Evolutionary conservation across 2,797 vertebrate genomes (phyloP).

Genomic region (Rhinella marina): DNA sequence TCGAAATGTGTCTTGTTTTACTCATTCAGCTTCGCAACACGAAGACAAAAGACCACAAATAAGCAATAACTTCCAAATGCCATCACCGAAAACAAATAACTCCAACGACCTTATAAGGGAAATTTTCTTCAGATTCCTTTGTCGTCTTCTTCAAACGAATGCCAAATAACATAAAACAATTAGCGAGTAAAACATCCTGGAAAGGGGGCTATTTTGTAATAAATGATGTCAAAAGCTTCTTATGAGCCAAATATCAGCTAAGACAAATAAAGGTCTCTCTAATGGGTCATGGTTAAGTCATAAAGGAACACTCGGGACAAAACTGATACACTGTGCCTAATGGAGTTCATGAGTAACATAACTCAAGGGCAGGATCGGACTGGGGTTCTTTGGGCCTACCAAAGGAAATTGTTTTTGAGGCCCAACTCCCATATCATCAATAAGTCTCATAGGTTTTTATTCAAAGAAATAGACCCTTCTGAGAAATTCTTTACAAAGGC

Average conservation of each 20-base stretch:
- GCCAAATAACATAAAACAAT: conserved; percentile 40
- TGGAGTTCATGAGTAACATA: not conserved
- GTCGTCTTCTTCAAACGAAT: conserved; percentile 21
- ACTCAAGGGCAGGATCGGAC: too few species aligned
- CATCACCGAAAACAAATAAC: conserved; percentile 31
- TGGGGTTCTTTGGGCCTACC: too few species aligned
- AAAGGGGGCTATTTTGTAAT: conserved; percentile 15
- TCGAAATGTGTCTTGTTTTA: conserved; percentile 55
- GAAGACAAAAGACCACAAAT: conserved; percentile 41
- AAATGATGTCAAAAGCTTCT: not conserved
- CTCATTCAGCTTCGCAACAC: conserved; percentile 52
- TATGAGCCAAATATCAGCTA: not conserved
- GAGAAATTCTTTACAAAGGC: too few species aligned
- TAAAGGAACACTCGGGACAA: not conserved
- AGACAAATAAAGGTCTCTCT: not conserved
- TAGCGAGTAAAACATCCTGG: conserved; percentile 4
- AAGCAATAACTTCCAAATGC: conserved; percentile 48
- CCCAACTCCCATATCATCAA: too few species aligned
- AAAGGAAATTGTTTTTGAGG: too few species aligned
- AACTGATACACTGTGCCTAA: not conserved
- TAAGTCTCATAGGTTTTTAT: too few species aligned
- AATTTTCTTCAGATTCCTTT: conserved; percentile 15
- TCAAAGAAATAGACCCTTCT: too few species aligned
- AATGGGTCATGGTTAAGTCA: not conserved
- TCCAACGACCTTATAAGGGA: conserved; percentile 43